These are phyloP conservation scores for Vombatus ursinus DNA, from an alignment of 2,113 vertebrate species.

Conservation along the genomic window DNA sequence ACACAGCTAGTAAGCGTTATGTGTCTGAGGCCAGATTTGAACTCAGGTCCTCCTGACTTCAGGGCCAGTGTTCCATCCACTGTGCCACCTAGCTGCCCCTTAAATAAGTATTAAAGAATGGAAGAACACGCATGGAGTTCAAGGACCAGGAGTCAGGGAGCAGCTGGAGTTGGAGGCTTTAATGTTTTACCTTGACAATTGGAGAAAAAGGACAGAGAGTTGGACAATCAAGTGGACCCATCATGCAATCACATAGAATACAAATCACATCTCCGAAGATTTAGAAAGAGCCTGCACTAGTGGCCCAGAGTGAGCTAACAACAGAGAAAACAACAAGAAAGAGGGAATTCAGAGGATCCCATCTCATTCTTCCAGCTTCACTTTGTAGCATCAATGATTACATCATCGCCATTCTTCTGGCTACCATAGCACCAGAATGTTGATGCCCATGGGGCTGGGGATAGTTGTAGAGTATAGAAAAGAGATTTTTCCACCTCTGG, in stretches of 20 bases:
- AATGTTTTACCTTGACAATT: slow-evolving; percentile 53
- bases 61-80: no score
- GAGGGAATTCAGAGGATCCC: not conserved
- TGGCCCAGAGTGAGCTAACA: not conserved
- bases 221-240: slow-evolving; percentile 11
- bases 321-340: not conserved
- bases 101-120: not conserved
- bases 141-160: not conserved
- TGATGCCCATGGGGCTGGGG: not conserved
- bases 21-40: no score
- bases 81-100: no score
- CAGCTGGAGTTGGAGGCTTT: slow-evolving; percentile 64
- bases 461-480: slow-evolving; percentile 11
- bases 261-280: not conserved
- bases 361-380: not conserved
- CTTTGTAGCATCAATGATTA: not conserved
- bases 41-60: no score
- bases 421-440: not conserved
- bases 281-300: not conserved
- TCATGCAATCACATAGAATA: slow-evolving; percentile 3
- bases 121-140: not conserved
- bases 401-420: slow-evolving; percentile 34
- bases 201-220: slow-evolving; percentile 42
- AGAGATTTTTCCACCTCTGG: slow-evolving; percentile 8
- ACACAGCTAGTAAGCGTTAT: no score